Percentiles rank a stretch among this genome's conserved stretches.
Evolutionary conservation across 1,140 invertebrate genomes (phyloP).

Genomic region (Pemphigus obesinymphae): DNA sequence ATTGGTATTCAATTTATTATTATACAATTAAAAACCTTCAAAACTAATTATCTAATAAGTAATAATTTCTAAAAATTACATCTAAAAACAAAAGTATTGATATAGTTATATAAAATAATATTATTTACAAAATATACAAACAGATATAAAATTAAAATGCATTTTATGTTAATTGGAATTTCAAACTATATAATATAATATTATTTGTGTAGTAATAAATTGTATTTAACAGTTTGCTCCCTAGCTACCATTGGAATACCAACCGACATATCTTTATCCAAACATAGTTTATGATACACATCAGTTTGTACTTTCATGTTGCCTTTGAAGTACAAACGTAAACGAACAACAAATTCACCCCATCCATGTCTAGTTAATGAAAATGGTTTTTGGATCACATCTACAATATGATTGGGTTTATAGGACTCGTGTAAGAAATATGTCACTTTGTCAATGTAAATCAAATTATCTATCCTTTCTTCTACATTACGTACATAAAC

Average conservation of each 20-base stretch:
- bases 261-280: constrained; percentile 6
- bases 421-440: constrained; percentile 42
- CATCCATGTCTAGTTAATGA: constrained; percentile 41
- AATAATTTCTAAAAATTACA: no score
- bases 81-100: no score
- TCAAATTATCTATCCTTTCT: background rate
- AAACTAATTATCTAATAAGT: no score
- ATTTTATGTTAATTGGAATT: no score
- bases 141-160: background rate
- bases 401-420: constrained; percentile 34
- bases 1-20: no score
- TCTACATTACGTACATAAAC: constrained; percentile 41
- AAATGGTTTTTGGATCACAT: constrained; percentile 32
- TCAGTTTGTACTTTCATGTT: constrained; percentile 36
- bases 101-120: background rate
- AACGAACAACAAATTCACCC: constrained; percentile 39
- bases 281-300: constrained; percentile 16
- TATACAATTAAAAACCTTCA: no score
- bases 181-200: no score
- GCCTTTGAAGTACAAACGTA: constrained; percentile 30
- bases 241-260: constrained; percentile 32
- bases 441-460: constrained; percentile 27
- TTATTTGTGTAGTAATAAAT: constrained; percentile 28
- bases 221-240: constrained; percentile 26
- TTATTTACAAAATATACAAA: background rate